Base-by-base conservation (phyloP, 1,140 invertebrate species). In the Procambarus virginalis region DNA sequence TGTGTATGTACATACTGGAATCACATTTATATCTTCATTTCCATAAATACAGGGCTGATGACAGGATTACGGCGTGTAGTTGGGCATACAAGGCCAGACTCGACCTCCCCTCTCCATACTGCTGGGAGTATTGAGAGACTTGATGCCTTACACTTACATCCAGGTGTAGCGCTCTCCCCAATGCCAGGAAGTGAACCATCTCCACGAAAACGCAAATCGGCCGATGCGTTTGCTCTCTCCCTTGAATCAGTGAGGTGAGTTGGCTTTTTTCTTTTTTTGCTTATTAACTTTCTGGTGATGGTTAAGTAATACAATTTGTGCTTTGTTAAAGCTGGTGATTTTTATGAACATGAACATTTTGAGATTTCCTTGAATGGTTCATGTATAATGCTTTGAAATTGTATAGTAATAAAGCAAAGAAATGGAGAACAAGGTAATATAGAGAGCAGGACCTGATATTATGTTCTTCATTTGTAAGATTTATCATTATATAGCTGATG, bases 181-280 rank as follows among this genome's bases (percentile, higher is more conserved):
- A 64, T 84, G 55, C 81, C 75, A 58, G 45, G 22, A 22, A 20
- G 17, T 22, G 70, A 22, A 14, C n/a, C 75, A 20, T 78, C 87
- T 9, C 87, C 87, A 45, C 83, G 87, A 51, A 89, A 89, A 76
- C 80, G 87, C 45, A 89, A 89, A 58, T 84, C 80, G 14, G 73
- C 87, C 2, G 87, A 89, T 84, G 87, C 87, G 12, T 78, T 84
- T 70, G 73, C 49, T 10, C 58, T 89, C 17, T 64, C 81, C 60
- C n/a, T 78, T 2, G 87, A 78, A 64, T 48, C 22, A 8, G n/a
- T n/a, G 17, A 84, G 87, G 87, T 89, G 22, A 10, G 68, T 73
- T 73, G 68, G 10, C n/a, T 73, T 73, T 22, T 22, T 73, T 22
- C 1, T 34, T 34, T 34, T 34, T 34, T 34, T 34, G 34, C 22